These are phyloP conservation scores for Myotis daubentonii DNA, from an alignment of 2,797 vertebrate species.

Conservation along the genomic window DNA sequence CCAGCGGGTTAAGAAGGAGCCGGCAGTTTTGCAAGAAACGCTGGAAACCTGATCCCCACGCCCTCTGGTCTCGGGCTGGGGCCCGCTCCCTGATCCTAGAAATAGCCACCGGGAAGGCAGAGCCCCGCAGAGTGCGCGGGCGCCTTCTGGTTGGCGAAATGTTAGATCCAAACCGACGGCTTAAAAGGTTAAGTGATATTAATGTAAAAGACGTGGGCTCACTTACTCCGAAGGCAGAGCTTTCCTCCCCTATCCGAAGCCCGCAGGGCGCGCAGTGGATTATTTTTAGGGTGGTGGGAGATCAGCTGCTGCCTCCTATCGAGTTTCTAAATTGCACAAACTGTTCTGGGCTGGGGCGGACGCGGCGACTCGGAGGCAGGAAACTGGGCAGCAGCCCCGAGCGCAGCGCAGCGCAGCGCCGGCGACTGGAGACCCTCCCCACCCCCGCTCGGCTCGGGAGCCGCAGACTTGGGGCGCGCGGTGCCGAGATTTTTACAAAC, in stretches of 20 bases:
- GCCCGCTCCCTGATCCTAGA: background rate
- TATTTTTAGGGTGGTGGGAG: slow-evolving; percentile 90
- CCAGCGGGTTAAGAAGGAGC: background rate
- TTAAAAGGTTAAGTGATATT: slow-evolving; percentile 41
- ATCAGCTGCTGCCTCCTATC: slow-evolving; percentile 90
- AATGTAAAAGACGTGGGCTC: slow-evolving; percentile 69
- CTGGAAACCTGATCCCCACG: slow-evolving; percentile 60
- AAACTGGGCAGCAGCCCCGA: slow-evolving; percentile 79
- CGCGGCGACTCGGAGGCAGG: slow-evolving; percentile 78
- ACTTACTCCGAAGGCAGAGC: slow-evolving; percentile 78
- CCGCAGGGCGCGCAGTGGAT: slow-evolving; percentile 76
- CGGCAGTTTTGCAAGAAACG: background rate
- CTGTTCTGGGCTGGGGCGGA: slow-evolving; percentile 78
- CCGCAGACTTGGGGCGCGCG: background rate
- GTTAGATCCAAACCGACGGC: slow-evolving; percentile 67
- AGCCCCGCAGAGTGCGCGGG: slow-evolving; percentile 50
- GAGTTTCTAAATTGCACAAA: slow-evolving; percentile 84
- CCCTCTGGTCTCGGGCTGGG: background rate
- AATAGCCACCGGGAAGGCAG: background rate
- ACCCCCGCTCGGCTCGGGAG: background rate
- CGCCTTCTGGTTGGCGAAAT: slow-evolving; percentile 56
- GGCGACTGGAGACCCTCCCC: slow-evolving; percentile 72
- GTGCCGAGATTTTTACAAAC: background rate
- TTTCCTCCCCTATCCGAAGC: slow-evolving; percentile 79
- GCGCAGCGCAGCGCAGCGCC: slow-evolving; percentile 56